Percentiles rank a stretch among this genome's conserved stretches.
Evolutionary conservation across 2,888 invertebrate species (phyloP).

Genomic region (Bombylius major): DNA sequence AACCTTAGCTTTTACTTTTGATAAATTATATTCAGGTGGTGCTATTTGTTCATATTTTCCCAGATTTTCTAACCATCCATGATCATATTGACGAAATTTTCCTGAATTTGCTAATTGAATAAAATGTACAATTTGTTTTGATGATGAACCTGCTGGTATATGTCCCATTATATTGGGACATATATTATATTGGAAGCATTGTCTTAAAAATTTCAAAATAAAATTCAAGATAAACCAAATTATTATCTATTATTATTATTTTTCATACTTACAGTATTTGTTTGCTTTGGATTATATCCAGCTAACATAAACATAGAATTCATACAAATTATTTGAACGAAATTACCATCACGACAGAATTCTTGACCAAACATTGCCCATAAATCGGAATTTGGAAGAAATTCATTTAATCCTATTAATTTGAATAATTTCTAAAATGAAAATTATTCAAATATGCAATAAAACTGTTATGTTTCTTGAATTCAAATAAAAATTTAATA

Average conservation of each 20-base stretch:
- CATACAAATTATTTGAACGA: conserved; percentile 6
- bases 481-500: too few species aligned
- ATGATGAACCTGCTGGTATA: conserved; percentile 42
- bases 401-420: conserved; percentile 35
- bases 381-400: conserved; percentile 42
- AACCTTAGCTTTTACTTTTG: conserved; percentile 35
- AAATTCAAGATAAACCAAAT: too few species aligned
- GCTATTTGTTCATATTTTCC: conserved; percentile 33
- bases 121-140: conserved; percentile 40
- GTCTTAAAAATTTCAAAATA: too few species aligned
- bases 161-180: conserved; percentile 47
- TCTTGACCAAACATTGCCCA: conserved; percentile 35
- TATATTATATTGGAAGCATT: too few species aligned
- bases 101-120: conserved; percentile 32
- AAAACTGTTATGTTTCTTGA: too few species aligned
- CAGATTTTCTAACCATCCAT: conserved; percentile 34
- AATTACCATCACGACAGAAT: conserved; percentile 28
- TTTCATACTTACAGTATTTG: conserved; percentile 26
- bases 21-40: conserved; percentile 37
- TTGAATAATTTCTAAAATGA: background rate
- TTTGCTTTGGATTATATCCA: conserved; percentile 30
- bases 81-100: conserved; percentile 37
- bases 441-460: too few species aligned
- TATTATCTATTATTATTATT: too few species aligned
- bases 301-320: conserved; percentile 6